Base-by-base conservation (phyloP, 2,113 vertebrate species). In the Varanus komodoensis region DNA sequence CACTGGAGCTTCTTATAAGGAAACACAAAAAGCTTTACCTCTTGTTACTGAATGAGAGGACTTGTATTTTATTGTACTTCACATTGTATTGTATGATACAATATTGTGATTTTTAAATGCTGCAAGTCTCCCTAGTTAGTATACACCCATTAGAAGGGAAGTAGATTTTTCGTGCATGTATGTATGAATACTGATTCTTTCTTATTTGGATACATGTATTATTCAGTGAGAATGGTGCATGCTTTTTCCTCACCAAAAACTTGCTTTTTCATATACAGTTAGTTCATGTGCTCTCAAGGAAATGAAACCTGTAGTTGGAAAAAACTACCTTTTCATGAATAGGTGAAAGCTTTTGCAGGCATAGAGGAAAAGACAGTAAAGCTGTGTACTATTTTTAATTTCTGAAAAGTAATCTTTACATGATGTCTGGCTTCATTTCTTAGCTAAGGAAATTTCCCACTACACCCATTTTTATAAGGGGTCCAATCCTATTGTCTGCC, bases 381-480 rank as follows among this genome's bases (percentile, higher is more conserved):
- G 8, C 9, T 8, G 1, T 67, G 12, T 1, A 34, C n/a, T 4
- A 64, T 48, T 81, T 82, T 78, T 38, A 77, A 44, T 21, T 8
- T 34, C 81, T 14, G 11, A 38, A n/a, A 61, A 90, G 64, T n/a
- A n/a, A 87, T 67, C 81, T 89, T 80, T 57, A 57, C 9, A 25
- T 34, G 9, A 67, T 67, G 21, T 25, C 17, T 23, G 44, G 5
- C 52, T 67, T 67, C 78, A 75, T 48, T 67, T 50, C 73, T 82
- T 67, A 77, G 25, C 17, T 57, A 89, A 90, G 92, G 91, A 86
- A 74, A 92, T 68, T 88, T 90, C 86, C 44, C 84, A 91, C 68
- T 73, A 75, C 34, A 34, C 73, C 73, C 3, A 64, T n/a, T 50
- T 27, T n/a, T 57, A 25, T 17, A 88, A 50, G 80, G 25, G 6